Evolutionary conservation across 2,113 vertebrate species (phyloP), one percentile per base, ranked within the genome.

Genomic region (Toxotes chatareus): DNA sequence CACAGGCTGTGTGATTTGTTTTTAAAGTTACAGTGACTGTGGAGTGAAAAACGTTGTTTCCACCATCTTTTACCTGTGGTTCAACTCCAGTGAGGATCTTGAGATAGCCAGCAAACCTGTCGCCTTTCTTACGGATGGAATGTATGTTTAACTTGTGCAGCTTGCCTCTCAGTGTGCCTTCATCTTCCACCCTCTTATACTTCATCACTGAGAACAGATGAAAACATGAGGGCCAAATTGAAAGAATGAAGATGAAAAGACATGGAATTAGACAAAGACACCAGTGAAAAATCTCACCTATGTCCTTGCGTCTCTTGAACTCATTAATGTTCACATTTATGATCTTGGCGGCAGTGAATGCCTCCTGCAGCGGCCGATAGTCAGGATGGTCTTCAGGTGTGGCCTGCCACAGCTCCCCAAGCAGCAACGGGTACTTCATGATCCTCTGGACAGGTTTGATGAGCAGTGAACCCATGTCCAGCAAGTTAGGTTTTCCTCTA

Each of bases 361-460:
- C 98, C 17, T 97, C 94, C 82, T 97, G 95, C 67, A 98, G 89
- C 0, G 69, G 94, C 31, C 34, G 89, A 32, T 92, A 90, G 92
- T 99, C 98, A 0, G 96, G 96, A 80, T 99, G 98, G 78, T 95
- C 93, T n/a, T 94, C 82, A 16, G 98, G 98, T 7, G 98, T 99
- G 27, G 98, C 93, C 69, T 96, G 97, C 93, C 96, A 94, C 55
- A 99, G 96, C 82, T 99, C 97, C 14, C 92, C 91, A 49, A 99
- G 93, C 63, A 99, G 89, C 78, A 99, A 87, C 0, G 98, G 98
- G 63, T 99, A 99, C 89, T 98, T 99, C 97, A 99, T 99, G 88
- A 99, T 94, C 9, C 98, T 95, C 86, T 99, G 98, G 31, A 99
- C 97, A 0, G 98, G 98, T 82, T 98, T 99, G 91, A 99, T 99